phyloP scores from a whole-genome alignment of 2,888 invertebrate genomes.

The Patella caerulea region DNA sequence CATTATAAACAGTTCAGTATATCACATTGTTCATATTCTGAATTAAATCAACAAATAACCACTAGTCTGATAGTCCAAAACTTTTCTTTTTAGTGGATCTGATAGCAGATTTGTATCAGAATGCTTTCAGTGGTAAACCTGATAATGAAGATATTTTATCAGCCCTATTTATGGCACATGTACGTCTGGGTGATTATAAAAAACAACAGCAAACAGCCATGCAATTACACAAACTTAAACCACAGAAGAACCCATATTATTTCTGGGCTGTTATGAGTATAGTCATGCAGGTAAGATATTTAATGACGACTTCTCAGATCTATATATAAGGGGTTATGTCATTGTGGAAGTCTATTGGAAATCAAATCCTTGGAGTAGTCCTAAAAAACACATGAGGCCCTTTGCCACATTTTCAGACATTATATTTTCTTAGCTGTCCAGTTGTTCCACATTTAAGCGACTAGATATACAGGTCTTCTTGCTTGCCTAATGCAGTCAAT shows the following conservation, averaged over 20 bases:
- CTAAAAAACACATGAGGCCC: too few species aligned
- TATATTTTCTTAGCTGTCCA: too few species aligned
- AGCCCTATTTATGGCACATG: conserved; percentile 96
- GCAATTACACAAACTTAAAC: conserved; percentile 89
- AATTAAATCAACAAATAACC: too few species aligned
- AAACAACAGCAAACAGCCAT: conserved; percentile 92
- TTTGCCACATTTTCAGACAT: too few species aligned
- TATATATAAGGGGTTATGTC: too few species aligned
- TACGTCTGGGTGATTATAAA: conserved; percentile 89
- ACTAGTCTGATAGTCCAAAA: background rate
- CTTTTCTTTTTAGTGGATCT: conserved; percentile 80
- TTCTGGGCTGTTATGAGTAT: conserved; percentile 99
- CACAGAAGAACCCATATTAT: conserved; percentile 92
- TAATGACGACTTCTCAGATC: background rate
- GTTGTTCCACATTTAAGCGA: too few species aligned
- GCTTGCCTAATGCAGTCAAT: too few species aligned
- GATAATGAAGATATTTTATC: conserved; percentile 92
- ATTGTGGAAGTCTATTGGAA: too few species aligned
- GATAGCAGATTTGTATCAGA: conserved; percentile 91
- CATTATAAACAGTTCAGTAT: too few species aligned
- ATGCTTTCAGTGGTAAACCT: conserved; percentile 87
- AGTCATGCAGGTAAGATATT: conserved; percentile 84
- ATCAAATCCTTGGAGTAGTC: too few species aligned
- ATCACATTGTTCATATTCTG: too few species aligned
- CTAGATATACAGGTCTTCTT: too few species aligned